These are phyloP conservation scores for Ostrea denselamellosa DNA, from an alignment of 1,140 invertebrate species.

Conservation along the genomic window DNA sequence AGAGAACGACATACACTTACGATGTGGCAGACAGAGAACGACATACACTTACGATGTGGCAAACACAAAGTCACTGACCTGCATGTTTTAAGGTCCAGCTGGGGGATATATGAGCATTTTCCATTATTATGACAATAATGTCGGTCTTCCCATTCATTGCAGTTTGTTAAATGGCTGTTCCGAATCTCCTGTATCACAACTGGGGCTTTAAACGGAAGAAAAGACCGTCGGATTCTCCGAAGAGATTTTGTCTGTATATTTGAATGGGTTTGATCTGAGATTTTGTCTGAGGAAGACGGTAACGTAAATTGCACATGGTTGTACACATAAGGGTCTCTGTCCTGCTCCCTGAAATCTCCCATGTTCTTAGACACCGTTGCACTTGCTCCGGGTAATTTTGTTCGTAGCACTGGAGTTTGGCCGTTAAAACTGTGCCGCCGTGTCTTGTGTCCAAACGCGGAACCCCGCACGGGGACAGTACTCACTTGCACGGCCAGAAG, in stretches of 20 bases:
- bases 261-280: not conserved
- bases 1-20: not conserved
- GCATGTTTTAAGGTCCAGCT: slow-evolving; percentile 3
- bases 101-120: not conserved
- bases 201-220: not conserved
- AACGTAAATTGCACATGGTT: not conserved
- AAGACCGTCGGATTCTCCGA: not conserved
- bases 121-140: not conserved
- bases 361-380: not conserved
- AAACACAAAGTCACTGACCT: not conserved
- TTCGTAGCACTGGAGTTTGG: not conserved
- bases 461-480: not conserved
- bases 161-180: not conserved
- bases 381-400: not conserved
- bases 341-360: not conserved
- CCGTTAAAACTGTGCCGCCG: not conserved
- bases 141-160: not conserved
- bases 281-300: not conserved
- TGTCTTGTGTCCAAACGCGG: not conserved
- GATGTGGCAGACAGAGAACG: not conserved
- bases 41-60: not conserved
- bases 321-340: slow-evolving; percentile 16
- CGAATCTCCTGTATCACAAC: not conserved
- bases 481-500: not conserved
- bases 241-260: not conserved